These are phyloP conservation scores for Cetonia aurata DNA, from an alignment of 2,888 invertebrate species.

Conservation along the genomic window DNA sequence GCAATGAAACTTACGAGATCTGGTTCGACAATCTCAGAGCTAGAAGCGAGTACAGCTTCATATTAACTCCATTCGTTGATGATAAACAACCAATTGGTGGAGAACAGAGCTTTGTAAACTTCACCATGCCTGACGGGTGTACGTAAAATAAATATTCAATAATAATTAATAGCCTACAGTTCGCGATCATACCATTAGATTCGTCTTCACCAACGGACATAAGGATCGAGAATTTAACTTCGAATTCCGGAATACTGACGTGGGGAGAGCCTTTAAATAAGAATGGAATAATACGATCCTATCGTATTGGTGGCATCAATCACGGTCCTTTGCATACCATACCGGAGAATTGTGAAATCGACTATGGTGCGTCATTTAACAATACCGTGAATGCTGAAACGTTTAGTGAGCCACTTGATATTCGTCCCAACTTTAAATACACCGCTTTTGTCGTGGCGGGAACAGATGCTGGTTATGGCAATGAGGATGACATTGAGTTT, in stretches of 20 bases:
- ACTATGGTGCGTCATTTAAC: not conserved
- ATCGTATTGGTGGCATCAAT: constrained; percentile 30
- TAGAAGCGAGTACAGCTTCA: not conserved
- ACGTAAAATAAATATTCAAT: constrained; percentile 24
- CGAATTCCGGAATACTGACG: constrained; percentile 22
- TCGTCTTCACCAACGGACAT: constrained; percentile 43
- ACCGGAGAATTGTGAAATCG: constrained; percentile 35
- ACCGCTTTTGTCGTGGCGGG: constrained; percentile 36
- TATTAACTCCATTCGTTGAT: constrained; percentile 1
- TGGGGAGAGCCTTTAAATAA: constrained; percentile 46
- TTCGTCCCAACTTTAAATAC: constrained; percentile 43
- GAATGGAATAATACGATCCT: constrained; percentile 44
- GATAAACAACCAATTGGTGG: constrained; percentile 2
- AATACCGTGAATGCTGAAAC: not conserved
- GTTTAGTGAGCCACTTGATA: constrained; percentile 40
- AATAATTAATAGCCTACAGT: not conserved
- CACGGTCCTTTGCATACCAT: constrained; percentile 36
- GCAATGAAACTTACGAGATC: not conserved
- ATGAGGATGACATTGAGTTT: not conserved
- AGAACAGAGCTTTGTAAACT: not conserved
- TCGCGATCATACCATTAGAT: constrained; percentile 33
- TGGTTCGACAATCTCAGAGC: not conserved
- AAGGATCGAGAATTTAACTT: constrained; percentile 10
- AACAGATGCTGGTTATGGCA: constrained; percentile 40
- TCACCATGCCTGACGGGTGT: constrained; percentile 44